These are phyloP conservation scores for Corydoras sp. DNA, from an alignment of 2,113 vertebrate species.

Conservation along the genomic window DNA sequence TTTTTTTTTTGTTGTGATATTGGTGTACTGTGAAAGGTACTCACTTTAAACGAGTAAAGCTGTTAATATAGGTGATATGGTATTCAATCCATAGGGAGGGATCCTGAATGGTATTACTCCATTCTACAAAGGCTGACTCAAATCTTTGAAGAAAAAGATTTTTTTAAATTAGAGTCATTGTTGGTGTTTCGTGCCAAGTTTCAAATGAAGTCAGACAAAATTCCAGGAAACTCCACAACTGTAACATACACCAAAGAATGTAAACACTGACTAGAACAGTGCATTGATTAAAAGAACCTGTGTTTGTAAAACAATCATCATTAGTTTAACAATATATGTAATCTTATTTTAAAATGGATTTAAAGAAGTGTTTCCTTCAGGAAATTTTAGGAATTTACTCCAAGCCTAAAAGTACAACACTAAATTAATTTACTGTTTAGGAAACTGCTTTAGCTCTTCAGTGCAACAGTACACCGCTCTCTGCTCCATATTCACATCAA, in stretches of 20 bases:
- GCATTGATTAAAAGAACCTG: no score
- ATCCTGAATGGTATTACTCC: constrained; percentile 31
- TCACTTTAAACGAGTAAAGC: constrained; percentile 62
- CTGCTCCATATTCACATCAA: constrained; percentile 53
- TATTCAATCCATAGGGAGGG: constrained; percentile 49
- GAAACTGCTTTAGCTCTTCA: constrained; percentile 54
- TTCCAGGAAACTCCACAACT: no score
- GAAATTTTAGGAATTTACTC: no score
- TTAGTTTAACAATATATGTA: no score
- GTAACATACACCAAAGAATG: no score
- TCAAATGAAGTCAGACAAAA: no score
- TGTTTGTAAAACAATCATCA: no score
- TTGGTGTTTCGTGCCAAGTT: no score
- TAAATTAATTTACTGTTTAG: constrained; percentile 48
- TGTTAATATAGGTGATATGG: constrained; percentile 65
- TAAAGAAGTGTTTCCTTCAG: no score
- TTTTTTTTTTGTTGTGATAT: background rate
- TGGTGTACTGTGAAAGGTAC: constrained; percentile 21
- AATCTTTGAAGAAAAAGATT: constrained; percentile 51
- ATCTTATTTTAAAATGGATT: no score
- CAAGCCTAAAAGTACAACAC: background rate
- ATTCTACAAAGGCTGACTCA: constrained; percentile 40
- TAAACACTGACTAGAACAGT: no score
- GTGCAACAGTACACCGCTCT: constrained; percentile 49
- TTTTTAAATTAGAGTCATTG: background rate